Evolutionary conservation across 2,797 vertebrate species (phyloP).

Genomic region (Hybognathus amarus): DNA sequence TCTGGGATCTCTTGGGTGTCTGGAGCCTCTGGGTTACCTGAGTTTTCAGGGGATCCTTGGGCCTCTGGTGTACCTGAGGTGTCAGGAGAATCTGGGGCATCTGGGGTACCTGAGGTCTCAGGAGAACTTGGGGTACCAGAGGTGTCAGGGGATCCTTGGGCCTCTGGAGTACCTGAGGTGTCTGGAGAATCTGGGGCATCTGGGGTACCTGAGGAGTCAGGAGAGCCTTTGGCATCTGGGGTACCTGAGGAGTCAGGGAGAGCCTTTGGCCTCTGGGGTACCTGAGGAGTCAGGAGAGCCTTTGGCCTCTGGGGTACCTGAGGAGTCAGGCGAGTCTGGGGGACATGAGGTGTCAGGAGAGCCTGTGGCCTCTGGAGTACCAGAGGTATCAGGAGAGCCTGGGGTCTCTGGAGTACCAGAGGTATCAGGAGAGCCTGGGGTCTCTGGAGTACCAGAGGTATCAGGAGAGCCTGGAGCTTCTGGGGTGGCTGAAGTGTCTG

Average conservation of each 20-base stretch:
- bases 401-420: neutral
- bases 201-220: neutral
- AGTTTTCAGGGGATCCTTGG: neutral
- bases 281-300: neutral
- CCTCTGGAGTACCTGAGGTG: neutral
- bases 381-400: neutral
- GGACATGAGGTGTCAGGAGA: neutral
- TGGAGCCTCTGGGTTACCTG: conserved; percentile 45
- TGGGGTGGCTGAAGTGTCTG: neutral
- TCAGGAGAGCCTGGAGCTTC: conserved; percentile 39
- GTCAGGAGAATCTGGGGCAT: neutral
- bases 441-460: conserved; percentile 51
- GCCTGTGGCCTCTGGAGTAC: neutral
- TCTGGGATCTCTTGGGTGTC: conserved; percentile 69
- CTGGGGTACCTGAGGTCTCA: neutral
- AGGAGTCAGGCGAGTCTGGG: neutral
- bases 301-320: neutral
- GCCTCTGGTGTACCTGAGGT: neutral
- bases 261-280: neutral
- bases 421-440: conserved; percentile 45
- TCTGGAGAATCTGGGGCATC: neutral
- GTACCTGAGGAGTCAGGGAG: conserved; percentile 3
- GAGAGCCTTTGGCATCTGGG: neutral
- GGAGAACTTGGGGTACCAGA: neutral
- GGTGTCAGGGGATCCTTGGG: neutral